phyloP scores from a whole-genome alignment of 2,113 vertebrate genomes.

The Xyliphius kryptos region DNA sequence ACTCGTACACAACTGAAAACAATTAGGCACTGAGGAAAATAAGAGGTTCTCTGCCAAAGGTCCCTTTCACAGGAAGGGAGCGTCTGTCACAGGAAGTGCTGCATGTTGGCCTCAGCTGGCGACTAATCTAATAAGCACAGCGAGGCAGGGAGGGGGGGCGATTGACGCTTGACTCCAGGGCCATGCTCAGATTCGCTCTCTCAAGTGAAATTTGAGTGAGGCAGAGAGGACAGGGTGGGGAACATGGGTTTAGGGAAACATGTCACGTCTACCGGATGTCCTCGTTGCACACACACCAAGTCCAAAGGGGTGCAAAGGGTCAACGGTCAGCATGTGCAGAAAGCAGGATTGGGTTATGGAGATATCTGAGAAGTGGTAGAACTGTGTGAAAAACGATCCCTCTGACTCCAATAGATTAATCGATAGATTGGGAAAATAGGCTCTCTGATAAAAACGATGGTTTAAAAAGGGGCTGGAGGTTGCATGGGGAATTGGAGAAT shows the following conservation, averaged over 20 bases:
- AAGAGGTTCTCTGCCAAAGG: too few species aligned
- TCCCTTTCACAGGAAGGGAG: constrained; percentile 22
- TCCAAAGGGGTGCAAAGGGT: constrained; percentile 2
- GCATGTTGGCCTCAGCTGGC: constrained; percentile 26
- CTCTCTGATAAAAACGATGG: background rate
- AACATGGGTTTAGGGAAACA: constrained; percentile 13
- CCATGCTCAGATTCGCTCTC: constrained; percentile 25
- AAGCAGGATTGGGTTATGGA: constrained; percentile 16
- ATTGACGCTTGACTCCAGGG: constrained; percentile 25
- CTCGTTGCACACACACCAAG: constrained; percentile 10
- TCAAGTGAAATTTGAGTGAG: constrained; percentile 6
- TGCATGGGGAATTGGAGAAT: too few species aligned
- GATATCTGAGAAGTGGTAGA: constrained; percentile 26
- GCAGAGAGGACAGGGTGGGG: background rate
- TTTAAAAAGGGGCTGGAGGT: too few species aligned
- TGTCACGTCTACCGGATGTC: constrained; percentile 28
- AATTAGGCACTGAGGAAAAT: too few species aligned
- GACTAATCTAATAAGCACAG: constrained; percentile 27
- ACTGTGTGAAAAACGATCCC: constrained; percentile 17
- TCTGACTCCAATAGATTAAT: constrained; percentile 8
- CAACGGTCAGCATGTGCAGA: constrained; percentile 1
- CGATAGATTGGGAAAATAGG: constrained; percentile 7
- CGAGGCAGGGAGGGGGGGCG: constrained; percentile 9
- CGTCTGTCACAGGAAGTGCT: constrained; percentile 33
- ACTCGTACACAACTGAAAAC: too few species aligned